A percentile compares a stretch with the other conserved stretches of the same genome.
These are phyloP conservation scores for Centruroides vittatus DNA, from an alignment of 1,140 invertebrate genomes.

Conservation along the genomic window DNA sequence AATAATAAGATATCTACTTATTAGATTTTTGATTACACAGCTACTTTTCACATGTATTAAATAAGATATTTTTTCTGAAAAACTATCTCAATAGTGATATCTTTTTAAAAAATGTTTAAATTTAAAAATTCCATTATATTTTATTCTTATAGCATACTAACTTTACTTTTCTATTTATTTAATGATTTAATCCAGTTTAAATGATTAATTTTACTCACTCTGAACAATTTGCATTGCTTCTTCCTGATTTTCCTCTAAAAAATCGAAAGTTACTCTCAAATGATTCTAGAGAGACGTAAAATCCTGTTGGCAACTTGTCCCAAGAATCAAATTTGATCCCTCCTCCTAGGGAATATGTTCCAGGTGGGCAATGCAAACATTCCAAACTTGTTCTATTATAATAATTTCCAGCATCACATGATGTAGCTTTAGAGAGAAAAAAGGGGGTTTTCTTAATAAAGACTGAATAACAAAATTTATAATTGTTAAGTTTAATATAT, in stretches of 20 bases:
- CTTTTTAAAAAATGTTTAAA: too few species aligned
- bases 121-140: too few species aligned
- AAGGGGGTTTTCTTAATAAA: background rate
- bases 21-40: too few species aligned
- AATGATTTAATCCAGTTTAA: background rate
- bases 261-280: slow-evolving; percentile 21
- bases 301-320: slow-evolving; percentile 33
- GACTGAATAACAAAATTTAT: too few species aligned
- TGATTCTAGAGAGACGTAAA: slow-evolving; percentile 31
- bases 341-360: slow-evolving; percentile 39
- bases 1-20: too few species aligned
- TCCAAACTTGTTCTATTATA: slow-evolving; percentile 30
- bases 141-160: too few species aligned
- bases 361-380: slow-evolving; percentile 35
- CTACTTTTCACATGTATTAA: too few species aligned
- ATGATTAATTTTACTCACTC: slow-evolving; percentile 9
- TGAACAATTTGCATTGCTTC: slow-evolving; percentile 5
- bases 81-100: too few species aligned
- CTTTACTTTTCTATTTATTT: background rate
- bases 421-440: slow-evolving; percentile 28
- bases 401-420: slow-evolving; percentile 36
- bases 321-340: slow-evolving; percentile 37
- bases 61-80: too few species aligned
- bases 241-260: slow-evolving; percentile 1
- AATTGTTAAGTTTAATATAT: too few species aligned